Evolutionary conservation across 2,113 vertebrate species (phyloP).

Genomic region (Tragelaphus strepsiceros): DNA sequence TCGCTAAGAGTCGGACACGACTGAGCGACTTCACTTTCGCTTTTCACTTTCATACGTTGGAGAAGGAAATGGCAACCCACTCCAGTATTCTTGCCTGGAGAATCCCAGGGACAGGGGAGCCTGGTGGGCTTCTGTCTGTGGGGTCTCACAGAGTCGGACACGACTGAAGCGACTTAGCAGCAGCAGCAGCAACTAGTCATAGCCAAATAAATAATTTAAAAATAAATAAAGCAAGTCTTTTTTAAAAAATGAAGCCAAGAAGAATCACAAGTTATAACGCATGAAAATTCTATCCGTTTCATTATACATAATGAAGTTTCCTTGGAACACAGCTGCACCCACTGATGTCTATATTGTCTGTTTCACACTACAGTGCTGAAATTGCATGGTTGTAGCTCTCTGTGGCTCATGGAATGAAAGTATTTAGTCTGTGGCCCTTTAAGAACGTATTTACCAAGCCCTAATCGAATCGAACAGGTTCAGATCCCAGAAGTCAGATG

Average conservation of each 20-base stretch:
- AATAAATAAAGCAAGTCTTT: neutral
- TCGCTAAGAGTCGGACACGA: too few relatives aligned
- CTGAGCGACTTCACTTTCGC: too few relatives aligned
- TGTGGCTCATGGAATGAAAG: rapidly evolving
- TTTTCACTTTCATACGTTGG: too few relatives aligned
- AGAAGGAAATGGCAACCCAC: too few relatives aligned
- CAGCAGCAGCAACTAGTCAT: too few relatives aligned
- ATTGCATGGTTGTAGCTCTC: rapidly evolving
- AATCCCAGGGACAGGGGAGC: too few relatives aligned
- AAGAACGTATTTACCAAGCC: neutral
- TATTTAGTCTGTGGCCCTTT: neutral
- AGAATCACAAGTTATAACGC: neutral
- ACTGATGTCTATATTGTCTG: rapidly evolving
- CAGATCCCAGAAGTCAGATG: neutral
- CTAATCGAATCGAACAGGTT: neutral
- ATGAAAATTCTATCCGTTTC: neutral
- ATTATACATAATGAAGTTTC: neutral
- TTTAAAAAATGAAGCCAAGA: neutral
- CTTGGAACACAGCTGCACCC: rapidly evolving
- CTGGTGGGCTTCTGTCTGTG: too few relatives aligned
- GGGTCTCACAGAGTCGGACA: too few relatives aligned
- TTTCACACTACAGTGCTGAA: too few relatives aligned
- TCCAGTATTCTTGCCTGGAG: too few relatives aligned
- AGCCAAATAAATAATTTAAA: neutral
- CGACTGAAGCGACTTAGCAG: too few relatives aligned